Percentiles rank a stretch among this genome's conserved stretches.
phyloP scores from a whole-genome alignment of 92 coral and sea anemone species.

The Parazoanthus darwini region DNA sequence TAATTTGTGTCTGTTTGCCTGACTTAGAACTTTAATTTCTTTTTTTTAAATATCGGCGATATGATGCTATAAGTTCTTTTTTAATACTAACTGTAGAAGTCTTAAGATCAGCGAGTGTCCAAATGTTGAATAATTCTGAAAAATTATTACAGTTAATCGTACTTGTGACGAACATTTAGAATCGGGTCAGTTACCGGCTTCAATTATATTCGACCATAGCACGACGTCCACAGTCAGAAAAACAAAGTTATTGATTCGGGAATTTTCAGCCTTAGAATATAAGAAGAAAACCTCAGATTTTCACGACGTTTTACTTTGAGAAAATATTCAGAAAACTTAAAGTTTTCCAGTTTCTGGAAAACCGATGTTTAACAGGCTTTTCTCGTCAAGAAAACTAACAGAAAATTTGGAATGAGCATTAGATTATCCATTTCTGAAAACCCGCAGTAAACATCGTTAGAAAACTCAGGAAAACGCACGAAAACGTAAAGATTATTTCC shows the following conservation, averaged over 20 bases:
- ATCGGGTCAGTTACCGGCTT: conserved; percentile 24
- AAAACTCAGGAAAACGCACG: conserved; percentile 22
- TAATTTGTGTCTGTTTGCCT: conserved; percentile 17
- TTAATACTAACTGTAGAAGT: conserved; percentile 18
- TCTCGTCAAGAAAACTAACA: conserved; percentile 23
- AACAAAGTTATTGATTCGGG: conserved; percentile 22
- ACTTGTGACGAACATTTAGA: conserved; percentile 29
- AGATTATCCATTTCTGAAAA: conserved; percentile 25
- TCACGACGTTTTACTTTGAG: conserved; percentile 22
- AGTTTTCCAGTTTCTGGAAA: conserved; percentile 33
- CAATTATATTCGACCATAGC: conserved; percentile 19
- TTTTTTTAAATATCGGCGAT: conserved; percentile 12
- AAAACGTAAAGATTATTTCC: conserved; percentile 29
- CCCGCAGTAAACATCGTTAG: conserved; percentile 25
- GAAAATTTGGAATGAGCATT: conserved; percentile 27
- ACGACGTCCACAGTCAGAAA: conserved; percentile 32
- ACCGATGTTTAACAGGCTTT: conserved; percentile 36
- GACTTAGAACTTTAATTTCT: conserved; percentile 1
- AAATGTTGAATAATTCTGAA: conserved; percentile 28
- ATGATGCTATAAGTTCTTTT: conserved; percentile 18
- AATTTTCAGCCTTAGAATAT: conserved; percentile 17
- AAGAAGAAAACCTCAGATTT: conserved; percentile 11
- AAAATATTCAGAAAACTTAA: conserved; percentile 16
- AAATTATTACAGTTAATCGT: conserved; percentile 24
- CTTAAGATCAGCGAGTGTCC: background rate